Conservation (phyloP, 2,888 invertebrate species). For the Gisinianus flammeolus region DNA sequence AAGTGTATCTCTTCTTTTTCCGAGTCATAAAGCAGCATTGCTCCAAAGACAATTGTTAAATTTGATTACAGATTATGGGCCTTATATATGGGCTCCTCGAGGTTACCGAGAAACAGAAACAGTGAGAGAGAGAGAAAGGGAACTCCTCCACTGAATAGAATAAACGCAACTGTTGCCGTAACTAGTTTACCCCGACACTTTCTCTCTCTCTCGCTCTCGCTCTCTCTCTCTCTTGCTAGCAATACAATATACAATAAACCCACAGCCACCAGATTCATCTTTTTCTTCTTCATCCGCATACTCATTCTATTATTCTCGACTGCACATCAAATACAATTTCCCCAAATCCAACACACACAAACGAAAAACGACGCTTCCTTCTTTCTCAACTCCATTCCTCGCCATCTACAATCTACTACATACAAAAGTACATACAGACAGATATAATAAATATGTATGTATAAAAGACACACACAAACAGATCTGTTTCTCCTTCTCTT, state of each 20-base stretch:
- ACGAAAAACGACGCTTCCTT: background rate
- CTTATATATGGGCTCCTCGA: constrained; percentile 60
- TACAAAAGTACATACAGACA: background rate
- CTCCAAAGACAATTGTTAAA: constrained; percentile 61
- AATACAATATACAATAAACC: constrained; percentile 34
- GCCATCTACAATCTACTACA: background rate
- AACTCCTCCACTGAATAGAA: background rate
- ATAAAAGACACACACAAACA: background rate
- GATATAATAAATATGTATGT: background rate
- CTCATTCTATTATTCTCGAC: constrained; percentile 23
- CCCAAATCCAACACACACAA: constrained; percentile 17
- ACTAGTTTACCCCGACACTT: constrained; percentile 9
- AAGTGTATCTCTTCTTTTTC: constrained; percentile 61
- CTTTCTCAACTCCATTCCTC: background rate
- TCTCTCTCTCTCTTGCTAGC: constrained; percentile 10
- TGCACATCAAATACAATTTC: constrained; percentile 30
- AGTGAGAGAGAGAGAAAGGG: background rate
- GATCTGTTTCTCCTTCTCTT: background rate
- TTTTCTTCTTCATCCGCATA: constrained; percentile 10
- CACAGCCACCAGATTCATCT: constrained; percentile 37
- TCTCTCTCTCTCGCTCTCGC: background rate
- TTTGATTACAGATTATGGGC: constrained; percentile 61
- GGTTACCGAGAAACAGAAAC: constrained; percentile 48
- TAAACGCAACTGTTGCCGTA: constrained; percentile 6
- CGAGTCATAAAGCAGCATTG: constrained; percentile 60